phyloP scores from a whole-genome alignment of 2,113 vertebrate species.

The Phocoena sinus region DNA sequence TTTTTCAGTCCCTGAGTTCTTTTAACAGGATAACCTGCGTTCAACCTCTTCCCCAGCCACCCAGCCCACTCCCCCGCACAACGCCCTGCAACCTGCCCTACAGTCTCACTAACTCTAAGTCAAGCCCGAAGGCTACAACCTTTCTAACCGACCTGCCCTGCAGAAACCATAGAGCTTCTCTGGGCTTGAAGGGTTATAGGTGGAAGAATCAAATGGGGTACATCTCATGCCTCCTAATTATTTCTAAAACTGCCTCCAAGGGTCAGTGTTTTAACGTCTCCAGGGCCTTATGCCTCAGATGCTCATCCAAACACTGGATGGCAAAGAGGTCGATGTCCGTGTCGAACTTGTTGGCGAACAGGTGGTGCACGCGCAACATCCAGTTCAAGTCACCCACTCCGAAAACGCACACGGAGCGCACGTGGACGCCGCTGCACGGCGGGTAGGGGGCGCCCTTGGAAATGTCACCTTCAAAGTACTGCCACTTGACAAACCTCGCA shows the following conservation, averaged over 20 bases:
- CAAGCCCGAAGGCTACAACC: background rate
- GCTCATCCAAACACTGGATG: constrained; percentile 88
- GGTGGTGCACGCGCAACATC: constrained; percentile 85
- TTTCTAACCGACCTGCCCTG: background rate
- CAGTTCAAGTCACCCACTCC: constrained; percentile 89
- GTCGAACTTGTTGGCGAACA: constrained; percentile 96
- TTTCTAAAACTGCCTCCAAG: background rate
- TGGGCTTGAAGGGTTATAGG: background rate
- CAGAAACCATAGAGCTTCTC: background rate
- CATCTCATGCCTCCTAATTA: too few species aligned
- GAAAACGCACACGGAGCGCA: constrained; percentile 88
- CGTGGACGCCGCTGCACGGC: constrained; percentile 82
- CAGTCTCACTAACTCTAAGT: background rate
- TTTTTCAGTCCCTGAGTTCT: constrained; percentile 72
- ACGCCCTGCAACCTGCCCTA: too few species aligned
- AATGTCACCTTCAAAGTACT: constrained; percentile 83
- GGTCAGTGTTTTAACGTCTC: constrained; percentile 71
- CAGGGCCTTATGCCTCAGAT: constrained; percentile 86
- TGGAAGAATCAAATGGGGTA: background rate
- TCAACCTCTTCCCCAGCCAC: background rate
- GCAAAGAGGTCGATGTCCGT: constrained; percentile 82
- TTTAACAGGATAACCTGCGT: constrained; percentile 14
- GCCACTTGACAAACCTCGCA: constrained; percentile 91
- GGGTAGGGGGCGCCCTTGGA: constrained; percentile 85
- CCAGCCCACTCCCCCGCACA: background rate